Evolutionary conservation across 1,140 invertebrate genomes (phyloP), one percentile per base, ranked within the genome.

Genomic region (Neuroterus valhalla): DNA sequence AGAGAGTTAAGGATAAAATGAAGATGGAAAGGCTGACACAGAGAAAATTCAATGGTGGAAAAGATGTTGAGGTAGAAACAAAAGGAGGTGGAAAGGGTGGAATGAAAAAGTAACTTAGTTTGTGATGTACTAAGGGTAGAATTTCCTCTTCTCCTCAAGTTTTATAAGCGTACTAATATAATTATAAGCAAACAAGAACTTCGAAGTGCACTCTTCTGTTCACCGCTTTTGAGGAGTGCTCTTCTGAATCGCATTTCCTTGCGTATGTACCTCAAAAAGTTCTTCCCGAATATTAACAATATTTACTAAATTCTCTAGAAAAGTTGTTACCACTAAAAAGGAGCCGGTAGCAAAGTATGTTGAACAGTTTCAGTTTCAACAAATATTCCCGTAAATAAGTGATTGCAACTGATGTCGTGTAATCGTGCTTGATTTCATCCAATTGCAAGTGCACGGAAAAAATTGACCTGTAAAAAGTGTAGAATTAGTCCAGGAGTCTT

Each of bases 51-150:
- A 72, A 45, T 46, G 23, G 8, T 23, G 10, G 19, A 45, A 62
- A 46, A 66, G 46, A 66, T 66, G 48, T 62, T 55, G 14, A 44
- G 71, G 55, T 42, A 26, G 71, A 42, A 17, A 8, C 17, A 71
- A 38, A 52, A 44, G 17, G 50, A 21, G 46, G 23, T 44, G 38
- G 72, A 73, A 50, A 62, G 62, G 21, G 46, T 38, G 66, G 45
- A 68, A 73, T 73, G 72, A 73, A 73, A 50, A 68, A 67, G 66
- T 73, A 73, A 73, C 71, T 68, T 73, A 66, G 45, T 73, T 73
- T 73, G 50, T 48, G 48, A 55, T 38, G 72, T 68, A 44, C 38
- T 62, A 46, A 66, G 66, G 21, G 44, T 67, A 55, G 66, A 73
- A 68, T 73, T 73, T 55, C 50, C 66, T 68, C 66, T 43, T 67